Percentiles rank a stretch among this genome's conserved stretches.
Evolutionary conservation across 1,140 invertebrate species (phyloP).

Genomic region (Bombus sibiricus): DNA sequence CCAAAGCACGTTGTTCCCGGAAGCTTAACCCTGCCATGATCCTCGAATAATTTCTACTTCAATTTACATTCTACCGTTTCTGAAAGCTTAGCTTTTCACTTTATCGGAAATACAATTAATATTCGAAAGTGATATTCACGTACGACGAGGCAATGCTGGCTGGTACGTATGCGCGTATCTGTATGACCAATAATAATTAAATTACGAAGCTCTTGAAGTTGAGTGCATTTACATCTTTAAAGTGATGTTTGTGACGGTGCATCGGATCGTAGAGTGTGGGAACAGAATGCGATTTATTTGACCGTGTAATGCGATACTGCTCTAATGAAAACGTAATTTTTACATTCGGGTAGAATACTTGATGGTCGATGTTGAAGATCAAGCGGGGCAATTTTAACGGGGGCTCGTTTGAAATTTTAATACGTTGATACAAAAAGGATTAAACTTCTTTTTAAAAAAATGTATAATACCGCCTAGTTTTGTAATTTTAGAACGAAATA

Average conservation of each 20-base stretch:
- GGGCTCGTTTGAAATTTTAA: too few relatives aligned
- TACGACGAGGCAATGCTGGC: background rate
- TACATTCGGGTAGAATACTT: background rate
- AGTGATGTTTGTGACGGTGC: background rate
- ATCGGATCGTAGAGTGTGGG: background rate
- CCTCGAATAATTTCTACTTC: too few relatives aligned
- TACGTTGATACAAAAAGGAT: too few relatives aligned
- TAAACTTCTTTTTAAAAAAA: too few relatives aligned
- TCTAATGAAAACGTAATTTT: background rate
- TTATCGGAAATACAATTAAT: background rate
- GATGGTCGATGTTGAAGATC: background rate
- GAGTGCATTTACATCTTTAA: conserved; percentile 8
- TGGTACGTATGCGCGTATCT: background rate
- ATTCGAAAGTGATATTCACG: background rate
- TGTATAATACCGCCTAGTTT: too few relatives aligned
- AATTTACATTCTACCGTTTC: background rate
- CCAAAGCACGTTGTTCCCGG: too few relatives aligned
- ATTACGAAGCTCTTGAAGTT: background rate
- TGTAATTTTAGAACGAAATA: too few relatives aligned
- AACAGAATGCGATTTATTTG: background rate
- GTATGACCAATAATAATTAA: background rate
- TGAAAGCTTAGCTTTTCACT: background rate
- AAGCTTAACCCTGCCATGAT: too few relatives aligned
- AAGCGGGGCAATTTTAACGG: background rate
- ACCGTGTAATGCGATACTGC: background rate